Evolutionary conservation across 2,888 invertebrate genomes (phyloP), one percentile per base, ranked within the genome.

Genomic region (Megastigmus dorsalis): DNA sequence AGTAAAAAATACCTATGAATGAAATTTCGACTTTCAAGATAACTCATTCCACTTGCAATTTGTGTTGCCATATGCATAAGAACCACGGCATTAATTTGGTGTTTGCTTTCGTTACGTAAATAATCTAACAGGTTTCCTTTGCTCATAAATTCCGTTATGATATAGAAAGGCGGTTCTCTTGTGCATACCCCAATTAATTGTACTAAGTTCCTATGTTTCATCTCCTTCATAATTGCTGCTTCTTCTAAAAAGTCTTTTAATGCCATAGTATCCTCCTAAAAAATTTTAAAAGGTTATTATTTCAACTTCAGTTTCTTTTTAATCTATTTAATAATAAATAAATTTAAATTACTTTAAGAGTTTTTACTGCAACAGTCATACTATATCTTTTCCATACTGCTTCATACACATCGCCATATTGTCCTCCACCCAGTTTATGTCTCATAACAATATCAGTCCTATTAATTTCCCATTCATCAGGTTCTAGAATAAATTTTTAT

Each of bases 21-120:
- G 86, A 98, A 99, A 86, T 93, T 95, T 81, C 97, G 92, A 84
- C 95, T 95, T 90, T 99, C 99, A 81, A 99, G 90, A 89, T 99
- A 99, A 86, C 97, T 96, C 99, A 99, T 99, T 76, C 97, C 99
- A 78, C 97, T 95, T 0, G 99, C 97, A 83, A 99, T 98, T 91
- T 99, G 99, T n/a, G 98, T 98, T 59, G 99, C 99, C 93, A 99
- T 99, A 88, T 99, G 97, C 93, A 99, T 96, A 75, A 99, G 92
- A 28, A 97, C 97, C 3, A 98, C 96, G 10, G 98, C 98, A 82
- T 97, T 96, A 62, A 99, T 93, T 84, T 95, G 94, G 80, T 94
- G 93, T 82, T 94, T 93, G 85, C 93, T 95, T 74, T 94, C 95
- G 80, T 94, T 94, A 67, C 99, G 92, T 80, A 99, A 90, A 89